Conservation (phyloP, 2,797 vertebrate species). For the Sebastes vulpes region DNA sequence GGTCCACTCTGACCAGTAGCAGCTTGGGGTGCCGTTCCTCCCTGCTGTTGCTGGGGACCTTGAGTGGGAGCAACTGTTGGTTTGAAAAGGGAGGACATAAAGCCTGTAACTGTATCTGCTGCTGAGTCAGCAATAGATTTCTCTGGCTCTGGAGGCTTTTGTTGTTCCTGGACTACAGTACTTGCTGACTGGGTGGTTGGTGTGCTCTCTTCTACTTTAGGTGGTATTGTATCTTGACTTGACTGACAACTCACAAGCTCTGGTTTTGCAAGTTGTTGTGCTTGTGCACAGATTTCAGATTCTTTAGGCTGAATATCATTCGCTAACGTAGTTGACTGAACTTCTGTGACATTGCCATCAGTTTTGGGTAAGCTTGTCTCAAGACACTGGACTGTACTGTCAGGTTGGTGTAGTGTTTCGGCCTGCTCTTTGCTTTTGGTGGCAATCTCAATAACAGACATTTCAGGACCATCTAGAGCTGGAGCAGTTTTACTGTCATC, state of each 20-base stretch:
- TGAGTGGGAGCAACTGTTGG: conserved; percentile 63
- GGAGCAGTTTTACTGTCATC: conserved; percentile 26
- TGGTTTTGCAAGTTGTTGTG: conserved; percentile 24
- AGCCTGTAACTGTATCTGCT: conserved; percentile 90
- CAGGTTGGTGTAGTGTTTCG: conserved; percentile 32
- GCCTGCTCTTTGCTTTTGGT: conserved; percentile 25
- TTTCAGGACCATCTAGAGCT: conserved; percentile 6
- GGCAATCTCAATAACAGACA: conserved; percentile 2
- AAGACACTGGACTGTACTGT: background rate
- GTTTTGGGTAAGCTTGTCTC: conserved; percentile 27
- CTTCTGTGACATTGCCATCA: conserved; percentile 17
- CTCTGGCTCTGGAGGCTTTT: conserved; percentile 79
- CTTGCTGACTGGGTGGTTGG: conserved; percentile 1
- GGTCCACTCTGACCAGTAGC: conserved; percentile 71
- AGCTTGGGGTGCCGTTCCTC: conserved; percentile 66
- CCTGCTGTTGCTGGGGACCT: conserved; percentile 81
- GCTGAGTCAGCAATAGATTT: conserved; percentile 87
- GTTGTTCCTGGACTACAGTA: conserved; percentile 58
- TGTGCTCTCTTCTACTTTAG: conserved; percentile 45
- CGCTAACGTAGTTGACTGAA: conserved; percentile 2
- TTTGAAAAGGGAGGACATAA: conserved; percentile 87
- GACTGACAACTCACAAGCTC: conserved; percentile 23
- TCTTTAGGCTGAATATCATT: conserved; percentile 43
- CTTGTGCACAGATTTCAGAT: conserved; percentile 18
- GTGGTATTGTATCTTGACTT: conserved; percentile 37